These are phyloP conservation scores for Eospalax fontanierii DNA, from an alignment of 2,797 vertebrate genomes.

Conservation along the genomic window DNA sequence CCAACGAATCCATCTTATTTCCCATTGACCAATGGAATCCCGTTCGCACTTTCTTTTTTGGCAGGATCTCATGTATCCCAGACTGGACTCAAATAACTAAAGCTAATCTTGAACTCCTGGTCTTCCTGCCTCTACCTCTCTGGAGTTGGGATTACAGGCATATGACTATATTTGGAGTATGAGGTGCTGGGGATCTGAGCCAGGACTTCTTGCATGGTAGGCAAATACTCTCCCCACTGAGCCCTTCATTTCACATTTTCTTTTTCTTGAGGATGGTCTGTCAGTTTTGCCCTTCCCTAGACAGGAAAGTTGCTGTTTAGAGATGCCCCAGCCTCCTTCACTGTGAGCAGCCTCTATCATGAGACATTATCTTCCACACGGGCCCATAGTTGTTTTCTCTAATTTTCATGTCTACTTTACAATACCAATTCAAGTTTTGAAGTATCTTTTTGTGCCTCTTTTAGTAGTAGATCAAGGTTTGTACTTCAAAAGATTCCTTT, in stretches of 20 bases:
- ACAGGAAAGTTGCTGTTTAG: background rate
- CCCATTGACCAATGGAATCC: no score
- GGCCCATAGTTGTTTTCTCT: background rate
- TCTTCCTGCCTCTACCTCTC: no score
- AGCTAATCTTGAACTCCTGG: no score
- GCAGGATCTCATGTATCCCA: no score
- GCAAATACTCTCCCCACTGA: background rate
- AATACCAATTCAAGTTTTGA: background rate
- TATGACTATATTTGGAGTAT: no score
- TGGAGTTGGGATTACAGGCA: no score
- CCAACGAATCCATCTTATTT: no score
- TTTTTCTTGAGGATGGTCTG: background rate
- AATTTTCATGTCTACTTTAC: background rate
- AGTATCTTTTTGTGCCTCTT: background rate
- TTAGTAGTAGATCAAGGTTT: slow-evolving; percentile 23
- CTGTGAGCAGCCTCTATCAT: background rate
- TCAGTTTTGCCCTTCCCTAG: background rate
- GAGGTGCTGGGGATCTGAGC: background rate
- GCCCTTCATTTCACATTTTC: background rate
- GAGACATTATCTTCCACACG: background rate
- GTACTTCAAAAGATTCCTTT: background rate
- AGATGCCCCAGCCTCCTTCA: background rate
- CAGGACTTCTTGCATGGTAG: background rate
- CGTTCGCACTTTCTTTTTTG: no score
- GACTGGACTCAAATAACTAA: background rate